These are phyloP conservation scores for Periphyllus acericola DNA, from an alignment of 2,888 invertebrate genomes.

Conservation along the genomic window DNA sequence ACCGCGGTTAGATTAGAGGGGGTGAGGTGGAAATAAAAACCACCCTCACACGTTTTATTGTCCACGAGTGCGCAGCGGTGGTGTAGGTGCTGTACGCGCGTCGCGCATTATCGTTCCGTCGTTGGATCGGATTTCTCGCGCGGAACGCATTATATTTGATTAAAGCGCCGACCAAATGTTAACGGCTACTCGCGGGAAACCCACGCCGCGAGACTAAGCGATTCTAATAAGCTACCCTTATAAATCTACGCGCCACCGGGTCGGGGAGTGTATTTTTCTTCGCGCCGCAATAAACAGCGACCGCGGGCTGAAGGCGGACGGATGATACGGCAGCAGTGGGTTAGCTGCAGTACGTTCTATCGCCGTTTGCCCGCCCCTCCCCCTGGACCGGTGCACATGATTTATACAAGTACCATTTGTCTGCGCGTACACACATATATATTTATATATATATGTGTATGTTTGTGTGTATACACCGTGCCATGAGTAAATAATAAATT, in stretches of 20 bases:
- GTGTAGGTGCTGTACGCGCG: no score
- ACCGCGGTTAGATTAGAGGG: no score
- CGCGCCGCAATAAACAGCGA: constrained; percentile 1
- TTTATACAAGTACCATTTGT: neutral
- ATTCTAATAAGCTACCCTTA: neutral
- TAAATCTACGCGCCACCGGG: neutral
- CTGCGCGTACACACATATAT: no score
- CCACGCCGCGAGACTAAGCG: neutral
- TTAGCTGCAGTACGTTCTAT: neutral
- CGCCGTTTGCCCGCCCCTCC: no score
- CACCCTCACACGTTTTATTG: no score
- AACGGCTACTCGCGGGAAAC: neutral
- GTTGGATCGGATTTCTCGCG: neutral
- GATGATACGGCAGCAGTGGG: neutral
- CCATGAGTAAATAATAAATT: neutral
- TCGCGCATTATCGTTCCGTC: no score
- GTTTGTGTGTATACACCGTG: no score
- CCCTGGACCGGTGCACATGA: neutral
- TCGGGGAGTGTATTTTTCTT: constrained; percentile 20
- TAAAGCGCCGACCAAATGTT: neutral
- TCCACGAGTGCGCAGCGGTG: no score
- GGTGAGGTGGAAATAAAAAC: no score
- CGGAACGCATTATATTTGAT: neutral
- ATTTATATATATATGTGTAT: no score
- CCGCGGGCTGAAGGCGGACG: neutral